Conservation (phyloP, 1,140 invertebrate species). For the Drosophila tani region DNA sequence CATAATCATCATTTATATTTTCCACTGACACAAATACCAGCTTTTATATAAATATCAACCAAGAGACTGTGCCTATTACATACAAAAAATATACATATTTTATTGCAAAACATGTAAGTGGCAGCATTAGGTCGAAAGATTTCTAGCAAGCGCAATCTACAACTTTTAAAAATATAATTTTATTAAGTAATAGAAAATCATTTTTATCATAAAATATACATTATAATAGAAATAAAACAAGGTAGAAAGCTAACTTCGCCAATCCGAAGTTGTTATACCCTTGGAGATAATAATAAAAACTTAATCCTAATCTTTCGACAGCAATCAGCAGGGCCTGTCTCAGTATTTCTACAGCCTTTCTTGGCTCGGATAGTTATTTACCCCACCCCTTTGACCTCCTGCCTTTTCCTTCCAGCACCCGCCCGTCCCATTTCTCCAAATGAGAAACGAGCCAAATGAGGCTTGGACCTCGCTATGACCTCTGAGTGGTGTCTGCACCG, state of each 20-base stretch:
- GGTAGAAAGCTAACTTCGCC: too few relatives aligned
- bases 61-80: not conserved
- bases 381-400: conserved; percentile 43
- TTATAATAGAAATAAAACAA: too few relatives aligned
- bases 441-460: conserved; percentile 14
- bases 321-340: not conserved
- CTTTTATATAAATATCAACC: not conserved
- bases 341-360: not conserved
- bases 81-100: not conserved
- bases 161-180: too few relatives aligned
- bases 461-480: conserved; percentile 29
- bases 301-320: not conserved
- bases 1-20: conserved; percentile 46
- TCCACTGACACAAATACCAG: conserved; percentile 26
- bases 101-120: not conserved
- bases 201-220: too few relatives aligned
- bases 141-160: too few relatives aligned
- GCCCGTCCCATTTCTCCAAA: conserved; percentile 13
- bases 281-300: too few relatives aligned
- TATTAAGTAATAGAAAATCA: too few relatives aligned
- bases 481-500: conserved; percentile 22
- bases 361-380: not conserved
- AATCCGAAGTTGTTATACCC: too few relatives aligned
- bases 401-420: conserved; percentile 21
- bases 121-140: not conserved